Conservation (phyloP, 2,113 vertebrate genomes). For the Promerops cafer region DNA sequence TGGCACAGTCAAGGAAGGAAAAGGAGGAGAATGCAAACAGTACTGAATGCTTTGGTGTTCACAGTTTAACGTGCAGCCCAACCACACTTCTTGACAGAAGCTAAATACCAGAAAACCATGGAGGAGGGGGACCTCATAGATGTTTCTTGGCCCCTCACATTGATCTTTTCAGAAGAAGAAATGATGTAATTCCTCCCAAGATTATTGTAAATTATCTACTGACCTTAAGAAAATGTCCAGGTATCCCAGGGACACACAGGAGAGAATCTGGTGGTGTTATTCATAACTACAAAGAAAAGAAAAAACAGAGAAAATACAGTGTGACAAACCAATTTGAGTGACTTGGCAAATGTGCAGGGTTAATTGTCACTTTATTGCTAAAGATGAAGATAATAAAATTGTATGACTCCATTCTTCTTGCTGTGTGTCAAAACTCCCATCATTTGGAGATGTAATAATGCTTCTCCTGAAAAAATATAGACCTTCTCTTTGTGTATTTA, state of each 20-base stretch:
- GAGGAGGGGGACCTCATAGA: not conserved
- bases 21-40: not conserved
- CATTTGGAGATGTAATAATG: not conserved
- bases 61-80: not conserved
- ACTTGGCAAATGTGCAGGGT: not conserved
- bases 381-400: not conserved
- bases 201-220: not conserved
- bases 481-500: not conserved
- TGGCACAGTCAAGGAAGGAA: not conserved
- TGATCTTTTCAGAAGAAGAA: not conserved
- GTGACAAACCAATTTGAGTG: not conserved
- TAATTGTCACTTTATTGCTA: not conserved
- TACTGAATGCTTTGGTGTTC: rapidly evolving
- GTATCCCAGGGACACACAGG: not conserved
- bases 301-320: not conserved
- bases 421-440: not conserved
- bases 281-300: not conserved
- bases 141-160: not conserved
- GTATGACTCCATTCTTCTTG: not conserved
- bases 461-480: not conserved
- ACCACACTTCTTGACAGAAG: not conserved
- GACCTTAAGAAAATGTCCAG: not conserved
- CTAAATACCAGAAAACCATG: not conserved
- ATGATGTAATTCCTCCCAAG: not conserved
- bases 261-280: not conserved